Conservation (phyloP, 2,797 vertebrate genomes). For the Rhynchotus rufescens region DNA sequence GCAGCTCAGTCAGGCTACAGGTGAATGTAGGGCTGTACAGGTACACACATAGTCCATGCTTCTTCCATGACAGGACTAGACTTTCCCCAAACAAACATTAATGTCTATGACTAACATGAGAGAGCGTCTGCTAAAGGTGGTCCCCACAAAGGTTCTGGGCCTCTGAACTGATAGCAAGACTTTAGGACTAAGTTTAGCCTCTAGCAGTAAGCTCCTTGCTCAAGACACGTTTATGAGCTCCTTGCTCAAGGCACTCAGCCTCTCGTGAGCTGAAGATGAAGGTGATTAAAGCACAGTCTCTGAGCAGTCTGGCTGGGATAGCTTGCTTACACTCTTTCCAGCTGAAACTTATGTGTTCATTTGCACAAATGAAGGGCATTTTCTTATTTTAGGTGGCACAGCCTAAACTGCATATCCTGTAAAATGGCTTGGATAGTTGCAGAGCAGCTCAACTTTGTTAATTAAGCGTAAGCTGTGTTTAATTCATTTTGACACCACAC, state of each 20-base stretch:
- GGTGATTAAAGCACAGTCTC: not conserved
- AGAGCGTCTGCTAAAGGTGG: not conserved
- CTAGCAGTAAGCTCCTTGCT: not conserved
- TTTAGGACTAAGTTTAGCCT: not conserved
- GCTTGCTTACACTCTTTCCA: not conserved
- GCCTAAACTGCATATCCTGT: not conserved
- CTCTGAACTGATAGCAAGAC: not conserved
- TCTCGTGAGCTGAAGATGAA: not conserved
- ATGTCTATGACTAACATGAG: not conserved
- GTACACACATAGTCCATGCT: not conserved
- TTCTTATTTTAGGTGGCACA: not conserved
- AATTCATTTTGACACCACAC: constrained; percentile 47
- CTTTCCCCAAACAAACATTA: not conserved
- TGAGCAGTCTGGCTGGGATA: not conserved
- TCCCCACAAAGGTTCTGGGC: not conserved
- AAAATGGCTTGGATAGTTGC: constrained; percentile 7
- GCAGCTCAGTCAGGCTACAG: not conserved
- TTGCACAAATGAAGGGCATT: not conserved
- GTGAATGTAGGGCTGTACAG: not conserved
- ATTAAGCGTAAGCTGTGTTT: constrained; percentile 36
- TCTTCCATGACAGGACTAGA: not conserved
- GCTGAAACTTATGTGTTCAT: not conserved
- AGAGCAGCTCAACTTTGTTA: constrained; percentile 36
- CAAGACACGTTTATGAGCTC: not conserved
- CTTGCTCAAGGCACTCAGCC: not conserved